Percentiles rank a stretch among this genome's conserved stretches.
Conservation (phyloP, 2,113 vertebrate genomes). For the Microcebus ravelobensis region DNA sequence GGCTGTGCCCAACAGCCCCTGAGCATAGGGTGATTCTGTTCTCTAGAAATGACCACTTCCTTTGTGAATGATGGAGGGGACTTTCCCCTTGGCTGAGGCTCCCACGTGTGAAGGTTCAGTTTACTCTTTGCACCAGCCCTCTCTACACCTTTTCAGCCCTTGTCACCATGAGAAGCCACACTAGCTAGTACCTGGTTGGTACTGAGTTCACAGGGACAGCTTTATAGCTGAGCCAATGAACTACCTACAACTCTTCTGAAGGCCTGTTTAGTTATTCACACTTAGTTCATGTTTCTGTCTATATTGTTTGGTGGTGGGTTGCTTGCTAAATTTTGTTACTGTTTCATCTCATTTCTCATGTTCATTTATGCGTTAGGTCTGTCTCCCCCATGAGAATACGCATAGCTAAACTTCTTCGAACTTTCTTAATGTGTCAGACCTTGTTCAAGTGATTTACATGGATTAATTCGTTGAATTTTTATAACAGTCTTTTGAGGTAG, state of each 20-base stretch:
- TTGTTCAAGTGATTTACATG: not conserved
- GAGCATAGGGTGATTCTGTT: not conserved
- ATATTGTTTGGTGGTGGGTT: not conserved
- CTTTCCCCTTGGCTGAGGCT: not conserved
- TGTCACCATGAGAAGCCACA: not conserved
- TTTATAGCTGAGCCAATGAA: not conserved
- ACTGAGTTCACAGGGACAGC: not conserved
- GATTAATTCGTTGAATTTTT: not conserved
- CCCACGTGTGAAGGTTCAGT: too few species aligned
- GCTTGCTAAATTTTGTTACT: not conserved
- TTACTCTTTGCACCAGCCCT: not conserved
- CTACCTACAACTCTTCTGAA: not conserved
- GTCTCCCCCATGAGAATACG: not conserved
- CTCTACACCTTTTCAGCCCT: not conserved
- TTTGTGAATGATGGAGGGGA: not conserved
- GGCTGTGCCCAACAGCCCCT: not conserved
- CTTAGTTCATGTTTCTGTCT: not conserved
- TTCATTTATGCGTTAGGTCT: not conserved
- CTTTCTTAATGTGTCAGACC: not conserved
- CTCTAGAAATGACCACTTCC: not conserved
- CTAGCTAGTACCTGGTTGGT: not conserved
- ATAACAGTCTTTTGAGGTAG: not conserved
- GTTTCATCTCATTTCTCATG: not conserved
- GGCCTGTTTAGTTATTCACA: not conserved
- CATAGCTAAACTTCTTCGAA: not conserved